Base-by-base conservation (phyloP, 2,888 invertebrate species). In the Parascotia fuliginaria region DNA sequence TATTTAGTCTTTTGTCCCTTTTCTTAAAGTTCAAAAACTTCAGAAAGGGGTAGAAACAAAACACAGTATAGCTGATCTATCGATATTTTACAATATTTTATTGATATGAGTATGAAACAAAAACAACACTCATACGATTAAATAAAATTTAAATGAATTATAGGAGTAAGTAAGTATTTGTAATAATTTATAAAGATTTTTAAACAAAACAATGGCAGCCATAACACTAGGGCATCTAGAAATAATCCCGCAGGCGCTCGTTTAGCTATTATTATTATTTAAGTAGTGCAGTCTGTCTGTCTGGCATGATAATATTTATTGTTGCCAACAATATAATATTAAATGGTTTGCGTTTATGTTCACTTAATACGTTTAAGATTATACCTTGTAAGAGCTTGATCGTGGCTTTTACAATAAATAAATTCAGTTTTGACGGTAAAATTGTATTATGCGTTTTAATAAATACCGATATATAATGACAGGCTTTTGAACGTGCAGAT, bases 341-440 rank as follows among this genome's bases (percentile, higher is more conserved):
- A 65, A 69, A 70, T 65, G 63, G 58, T 60, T 60, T 56, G 41
- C 60, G 44, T 59, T 66, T 69, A 65, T 55, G 60, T 49, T 54
- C 63, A 59, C 48, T 59, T 70, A 77, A 75, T 77, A 73, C 69
- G 67, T 62, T 68, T 65, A 70, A 75, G 66, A 77, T 77, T 77
- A 75, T 68, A 77, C 65, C 64, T 71, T 70, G 57, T 55, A 62
- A 42, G 55, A 54, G 56, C 42, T 41, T 48, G 65, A 63, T 64
- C 68, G 60, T 51, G 54, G 68, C 61, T 56, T 63, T 68, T 65
- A 74, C 75, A 75, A 76, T 74, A 79, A 76, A 78, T 78, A 76
- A 79, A 73, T 66, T 74, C 65, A 52, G 57, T 64, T 63, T 60
- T 77, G 78, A 79, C 78, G 73, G 67, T 69, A 65, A 78, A 79